Evolutionary conservation across 2,888 invertebrate genomes (phyloP).

Genomic region (Gisinianus flammeolus): DNA sequence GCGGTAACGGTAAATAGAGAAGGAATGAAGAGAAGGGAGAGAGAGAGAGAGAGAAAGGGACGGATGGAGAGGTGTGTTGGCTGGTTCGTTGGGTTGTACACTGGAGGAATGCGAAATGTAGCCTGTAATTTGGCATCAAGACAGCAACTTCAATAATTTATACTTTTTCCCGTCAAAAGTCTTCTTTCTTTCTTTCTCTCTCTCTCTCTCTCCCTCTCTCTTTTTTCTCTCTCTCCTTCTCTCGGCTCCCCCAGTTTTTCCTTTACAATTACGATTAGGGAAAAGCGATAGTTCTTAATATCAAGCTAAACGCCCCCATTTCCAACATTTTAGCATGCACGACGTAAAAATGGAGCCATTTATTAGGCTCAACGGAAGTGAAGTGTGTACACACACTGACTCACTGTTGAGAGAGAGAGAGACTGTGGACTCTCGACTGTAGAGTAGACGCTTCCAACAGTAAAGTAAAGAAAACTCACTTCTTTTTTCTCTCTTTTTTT

Average conservation of each 20-base stretch:
- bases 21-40: no score
- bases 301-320: not conserved
- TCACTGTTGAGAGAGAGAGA: no score
- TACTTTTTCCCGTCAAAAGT: slow-evolving; percentile 20
- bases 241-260: slow-evolving; percentile 1
- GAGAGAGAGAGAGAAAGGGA: not conserved
- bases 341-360: slow-evolving; percentile 17
- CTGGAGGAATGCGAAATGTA: slow-evolving; percentile 11
- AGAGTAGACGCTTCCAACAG: no score
- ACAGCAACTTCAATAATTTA: slow-evolving; percentile 24
- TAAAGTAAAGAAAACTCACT: not conserved
- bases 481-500: not conserved
- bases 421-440: no score
- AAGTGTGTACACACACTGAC: not conserved
- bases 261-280: not conserved
- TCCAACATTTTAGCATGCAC: slow-evolving; percentile 10
- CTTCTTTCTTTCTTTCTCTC: slow-evolving; percentile 2
- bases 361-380: slow-evolving; percentile 22
- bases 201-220: not conserved
- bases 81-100: not conserved
- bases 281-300: no score
- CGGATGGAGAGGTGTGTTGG: not conserved
- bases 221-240: not conserved
- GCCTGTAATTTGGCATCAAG: slow-evolving; percentile 29
- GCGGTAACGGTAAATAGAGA: no score